Conservation (phyloP, 1,140 invertebrate species). For the Varroa destructor region DNA sequence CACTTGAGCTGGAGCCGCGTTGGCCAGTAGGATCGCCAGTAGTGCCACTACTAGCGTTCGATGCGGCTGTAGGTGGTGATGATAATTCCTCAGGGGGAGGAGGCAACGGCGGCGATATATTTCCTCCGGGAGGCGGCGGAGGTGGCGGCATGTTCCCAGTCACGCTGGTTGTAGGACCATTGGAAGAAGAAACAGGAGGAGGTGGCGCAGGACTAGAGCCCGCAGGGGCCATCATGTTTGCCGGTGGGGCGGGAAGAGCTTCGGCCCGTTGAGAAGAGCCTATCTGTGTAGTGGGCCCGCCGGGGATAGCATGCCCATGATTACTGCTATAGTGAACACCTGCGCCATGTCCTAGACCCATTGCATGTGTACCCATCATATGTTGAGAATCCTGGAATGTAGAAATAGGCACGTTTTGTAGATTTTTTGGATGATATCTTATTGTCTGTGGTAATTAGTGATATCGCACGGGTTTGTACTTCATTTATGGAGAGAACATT, state of each 20-base stretch:
- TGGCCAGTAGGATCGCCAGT: constrained; percentile 33
- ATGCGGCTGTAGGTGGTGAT: constrained; percentile 33
- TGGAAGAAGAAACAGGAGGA: too few species aligned
- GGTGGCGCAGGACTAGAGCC: too few species aligned
- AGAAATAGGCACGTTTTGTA: too few species aligned
- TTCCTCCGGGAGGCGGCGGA: constrained; percentile 30
- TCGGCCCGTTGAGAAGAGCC: background rate
- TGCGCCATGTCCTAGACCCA: background rate
- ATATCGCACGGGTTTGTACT: too few species aligned
- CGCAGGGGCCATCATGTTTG: constrained; percentile 23
- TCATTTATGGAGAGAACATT: too few species aligned
- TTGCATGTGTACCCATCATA: constrained; percentile 48
- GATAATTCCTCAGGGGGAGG: constrained; percentile 60
- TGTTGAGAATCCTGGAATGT: constrained; percentile 47
- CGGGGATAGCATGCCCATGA: constrained; percentile 1
- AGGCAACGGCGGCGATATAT: constrained; percentile 58
- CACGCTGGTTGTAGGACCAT: too few species aligned
- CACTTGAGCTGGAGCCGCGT: constrained; percentile 36
- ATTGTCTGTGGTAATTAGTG: too few species aligned
- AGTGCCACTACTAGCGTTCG: constrained; percentile 38
- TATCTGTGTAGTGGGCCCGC: constrained; percentile 7
- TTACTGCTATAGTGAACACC: constrained; percentile 28
- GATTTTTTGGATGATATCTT: too few species aligned
- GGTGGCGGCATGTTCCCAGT: too few species aligned
- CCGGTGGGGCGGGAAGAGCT: background rate